Evolutionary conservation across 2,797 vertebrate genomes (phyloP), one percentile per base, ranked within the genome.

Genomic region (Pangasius larnaudii): DNA sequence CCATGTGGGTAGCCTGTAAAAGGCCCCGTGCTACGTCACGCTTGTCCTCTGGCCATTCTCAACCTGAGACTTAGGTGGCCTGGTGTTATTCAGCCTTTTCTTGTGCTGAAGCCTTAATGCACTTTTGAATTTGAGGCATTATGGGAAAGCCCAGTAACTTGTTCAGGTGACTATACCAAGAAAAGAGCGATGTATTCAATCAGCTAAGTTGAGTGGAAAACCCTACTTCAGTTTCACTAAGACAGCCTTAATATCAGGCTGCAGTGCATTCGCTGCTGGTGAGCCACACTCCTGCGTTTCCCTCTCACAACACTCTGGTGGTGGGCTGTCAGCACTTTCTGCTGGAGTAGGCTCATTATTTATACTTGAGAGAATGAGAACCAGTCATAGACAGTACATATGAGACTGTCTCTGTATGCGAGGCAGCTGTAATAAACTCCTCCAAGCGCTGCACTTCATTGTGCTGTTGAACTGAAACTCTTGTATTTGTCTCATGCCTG

Each of bases 401-500:
- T 33, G 63, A 69, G 82, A 33, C 18, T 24, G 46, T 84, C 49
- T 84, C 49, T 30, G 63, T 69, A 51, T 84, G 82, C 46, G n/a
- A 49, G 61, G 42, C 81, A 84, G 81, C 46, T 51, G 63, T 71
- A 69, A 71, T 53, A 84, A 53, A 2, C 46, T 36, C 46, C 16
- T 63, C 39, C 24, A 18, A n/a, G 80, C 18, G 58, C 39, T 53
- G 46, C 9, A 69, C 63, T 69, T 84, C 46, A 67, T 51, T 84
- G 63, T 51, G 46, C 16, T 7, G 63, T 33, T 33, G 42, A n/a
- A 63, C 10, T 49, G 27, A 30, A 65, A 27, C n/a, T 2, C 61
- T 30, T 51, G 63, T 63, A 84, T 84, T 84, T 69, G 82, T 36
- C 63, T 69, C 30, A 84, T 84, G 82, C n/a, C 63, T 51, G 18